Evolutionary conservation across 2,888 invertebrate genomes (phyloP), one percentile per base, ranked within the genome.

Genomic region (Hemicrepidius hirtus): DNA sequence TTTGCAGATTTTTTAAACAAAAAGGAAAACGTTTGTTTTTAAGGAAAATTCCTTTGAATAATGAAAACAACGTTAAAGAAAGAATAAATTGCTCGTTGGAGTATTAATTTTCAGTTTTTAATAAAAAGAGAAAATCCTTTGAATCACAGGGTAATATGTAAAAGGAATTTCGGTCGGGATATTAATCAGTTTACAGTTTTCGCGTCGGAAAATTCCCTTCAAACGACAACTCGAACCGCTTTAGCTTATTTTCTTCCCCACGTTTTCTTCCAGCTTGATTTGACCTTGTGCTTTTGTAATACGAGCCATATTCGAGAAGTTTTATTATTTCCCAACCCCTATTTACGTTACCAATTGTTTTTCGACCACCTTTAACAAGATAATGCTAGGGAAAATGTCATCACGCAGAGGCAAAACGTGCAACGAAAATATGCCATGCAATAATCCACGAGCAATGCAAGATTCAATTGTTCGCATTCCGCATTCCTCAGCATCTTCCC

Each of bases 381-480:
- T 20, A 55, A 49, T 44, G 20, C 66, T 16, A 35, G 37, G 32
- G 71, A 21, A n/a, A 46, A 67, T 68, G 59, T 37, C 64, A 60
- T 71, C 75, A 68, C 68, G 71, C 60, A 18, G n/a, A n/a, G 63
- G 20, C 59, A 44, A 69, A 59, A 68, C 71, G 75, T 66, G 73
- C 68, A 73, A 65, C 40, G 69, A 66, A 71, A 75, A 75, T 76
- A 76, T 76, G 69, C 70, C 46, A 73, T 64, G 72, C 76, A 74
- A 76, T 76, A 76, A 74, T 71, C 74, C 41, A 64, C 53, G 67
- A 59, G 72, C 76, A 74, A 66, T 74, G 75, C 75, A 75, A 73
- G 75, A 76, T 78, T 79, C 80, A 78, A 78, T 80, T 79, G 77
- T 77, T 73, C 75, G 66, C 76, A 76, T 77, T 77, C 75, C 75